Conservation (phyloP, 2,113 vertebrate genomes). For the Equus quagga region DNA sequence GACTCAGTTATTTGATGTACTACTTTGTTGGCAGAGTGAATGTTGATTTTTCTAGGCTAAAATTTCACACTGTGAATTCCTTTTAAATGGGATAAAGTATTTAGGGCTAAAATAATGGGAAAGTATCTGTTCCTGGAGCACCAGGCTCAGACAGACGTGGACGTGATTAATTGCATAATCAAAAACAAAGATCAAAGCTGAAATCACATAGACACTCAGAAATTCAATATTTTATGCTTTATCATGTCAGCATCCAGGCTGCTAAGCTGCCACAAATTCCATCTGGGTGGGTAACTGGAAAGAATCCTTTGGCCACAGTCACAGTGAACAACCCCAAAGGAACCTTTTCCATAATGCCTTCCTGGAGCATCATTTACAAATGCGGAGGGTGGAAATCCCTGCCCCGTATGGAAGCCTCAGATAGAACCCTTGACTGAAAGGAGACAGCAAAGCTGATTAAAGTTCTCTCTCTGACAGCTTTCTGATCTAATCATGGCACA, state of each 20-base stretch:
- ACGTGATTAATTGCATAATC: slow-evolving; percentile 24
- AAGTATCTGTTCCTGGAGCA: background rate
- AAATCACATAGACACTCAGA: background rate
- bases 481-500: background rate
- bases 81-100: slow-evolving; percentile 60
- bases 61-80: background rate
- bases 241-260: slow-evolving; percentile 23
- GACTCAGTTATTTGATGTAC: background rate
- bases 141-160: background rate
- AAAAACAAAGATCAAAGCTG: slow-evolving; percentile 61
- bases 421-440: background rate
- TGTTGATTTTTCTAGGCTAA: slow-evolving; percentile 9
- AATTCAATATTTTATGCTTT: slow-evolving; percentile 36
- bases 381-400: slow-evolving; percentile 29
- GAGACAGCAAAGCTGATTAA: slow-evolving; percentile 33
- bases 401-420: slow-evolving; percentile 8
- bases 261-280: background rate
- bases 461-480: background rate
- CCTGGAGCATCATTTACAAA: background rate
- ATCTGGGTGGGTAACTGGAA: slow-evolving; percentile 40
- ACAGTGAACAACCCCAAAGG: slow-evolving; percentile 41
- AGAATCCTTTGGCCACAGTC: slow-evolving; percentile 59
- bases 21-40: background rate
- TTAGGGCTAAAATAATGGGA: slow-evolving; percentile 40
- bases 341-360: slow-evolving; percentile 13